Evolutionary conservation across 2,113 vertebrate genomes (phyloP), one percentile per base, ranked within the genome.

Genomic region (Fukomys damarensis): DNA sequence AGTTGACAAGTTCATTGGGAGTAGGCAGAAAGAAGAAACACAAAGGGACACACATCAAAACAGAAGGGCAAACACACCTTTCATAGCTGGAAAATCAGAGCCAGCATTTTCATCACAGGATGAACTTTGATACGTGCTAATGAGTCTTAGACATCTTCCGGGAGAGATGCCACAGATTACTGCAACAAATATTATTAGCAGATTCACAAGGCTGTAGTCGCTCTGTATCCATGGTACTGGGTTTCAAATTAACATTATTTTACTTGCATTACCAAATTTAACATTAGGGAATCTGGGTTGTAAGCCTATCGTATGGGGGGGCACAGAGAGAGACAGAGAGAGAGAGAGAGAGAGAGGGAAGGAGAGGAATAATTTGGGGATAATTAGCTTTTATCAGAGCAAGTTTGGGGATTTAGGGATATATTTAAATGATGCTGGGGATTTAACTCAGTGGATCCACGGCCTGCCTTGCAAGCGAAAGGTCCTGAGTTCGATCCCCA

Each of bases 221-320:
- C 46, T n/a, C 24, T 9, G 54, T 94, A 92, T 54, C 41, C 72
- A 70, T 30, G 93, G 92, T 32, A 72, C 58, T n/a, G 17, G n/a
- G 56, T 83, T 97, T 93, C 91, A 95, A 79, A 96, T 94, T 79
- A 97, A 95, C 52, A 38, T 38, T 81, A 95, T 93, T 96, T 96
- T 46, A 46, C 77, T 94, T 93, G 56, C 20, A 59, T 76, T 94
- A 56, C 86, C 89, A 96, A 95, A 97, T 89, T 90, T 93, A 94
- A 91, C 59, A 54, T 89, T 52, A 91, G 77, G 38, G 72, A 92
- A 91, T 96, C 92, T 82, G 5, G 77, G 41, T 65, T 96, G 68
- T 68, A 12, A 32, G 30, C 32, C 76, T 91, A 74, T 72, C 46
- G 41, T 94, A 49, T 70, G 85, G 20, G 56, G 20, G 56, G 20